Base-by-base conservation (phyloP, 2,888 invertebrate species). In the Ctena decussata region DNA sequence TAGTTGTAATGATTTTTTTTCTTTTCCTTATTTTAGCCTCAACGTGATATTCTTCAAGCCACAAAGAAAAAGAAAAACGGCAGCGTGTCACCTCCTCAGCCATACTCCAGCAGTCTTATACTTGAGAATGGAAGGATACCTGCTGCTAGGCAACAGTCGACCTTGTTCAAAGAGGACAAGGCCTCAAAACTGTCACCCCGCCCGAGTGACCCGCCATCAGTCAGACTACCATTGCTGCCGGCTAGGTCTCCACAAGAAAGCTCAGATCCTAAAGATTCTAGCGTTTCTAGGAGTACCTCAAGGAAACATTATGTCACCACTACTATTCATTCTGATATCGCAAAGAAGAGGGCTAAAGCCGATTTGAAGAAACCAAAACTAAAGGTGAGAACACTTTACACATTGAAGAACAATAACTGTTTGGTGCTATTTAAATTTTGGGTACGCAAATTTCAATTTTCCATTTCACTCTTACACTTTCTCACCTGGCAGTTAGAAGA, bases 111-210 rank as follows among this genome's bases (percentile, higher is more conserved):
- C 60, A 80, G 32, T 27, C 57, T 82, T 12, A 77, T 82, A 32
- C 73, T 89, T 27, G 78, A 80, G 53, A 86, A 89, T 69, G 89
- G 86, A 30, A 75, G 89, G 37, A 77, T 89, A 70, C 85, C 89
- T 12, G 79, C 82, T 8, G 82, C 89, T 0, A 75, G 77, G 65
- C 89, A 89, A 77, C 89, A 89, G 39, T 85, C 86, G 18, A 86
- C 83, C 0, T 32, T 89, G n/a, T 89, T 89, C 75, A 80, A 83
- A 39, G 80, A 72, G 8, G 72, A 80, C 11, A 87, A 82, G 37
- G 8, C 15, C 24, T 44, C 78, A 1, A 81, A 72, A 76, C 15
- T 32, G 11, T 81, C 81, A 27, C 85, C 85, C 21, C 60, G 78
- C 37, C 44, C 72, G 11, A 39, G 30, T 32, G 80, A 77, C 70